Evolutionary conservation across 2,113 vertebrate genomes (phyloP), one percentile per base, ranked within the genome.

Genomic region (Ptyas mucosa): DNA sequence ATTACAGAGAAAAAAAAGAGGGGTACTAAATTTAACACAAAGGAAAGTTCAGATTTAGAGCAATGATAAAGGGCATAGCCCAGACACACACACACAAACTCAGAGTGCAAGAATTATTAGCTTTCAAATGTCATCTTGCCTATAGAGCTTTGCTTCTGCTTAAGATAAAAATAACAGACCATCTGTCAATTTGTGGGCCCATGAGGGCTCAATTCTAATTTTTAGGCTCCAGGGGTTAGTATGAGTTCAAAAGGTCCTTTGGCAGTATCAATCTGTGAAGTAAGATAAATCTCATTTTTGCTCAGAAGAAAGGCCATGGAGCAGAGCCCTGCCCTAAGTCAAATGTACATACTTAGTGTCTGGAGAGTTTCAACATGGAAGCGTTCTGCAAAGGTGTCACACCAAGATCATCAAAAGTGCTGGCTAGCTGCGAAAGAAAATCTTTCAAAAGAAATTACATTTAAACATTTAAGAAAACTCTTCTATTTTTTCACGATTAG

Each of bases 131-230:
- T 95, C 94, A 91, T 95, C 96, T 94, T 95, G 95, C 97, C 95
- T 95, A 8, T 0, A 12, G 93, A 95, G 64, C 92, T 96, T 85
- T 6, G 0, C 1, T 64, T 95, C 95, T 0, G 1, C 95, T 95
- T 92, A 92, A 95, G 95, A 95, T 94, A 94, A 96, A 92, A 97
- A 95, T 26, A 95, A 93, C 96, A 96, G 95, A 91, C 91, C 95
- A 93, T 95, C 95, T 94, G 91, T 85, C 88, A 95, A 91, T 94
- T 91, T 92, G 89, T 93, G 90, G 93, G 91, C 53, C 93, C 89
- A 94, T 94, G 89, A 93, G 94, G 94, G 87, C 88, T 94, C 87
- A 92, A 92, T 93, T 85, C 92, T 96, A 95, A 94, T 96, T 97
- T 89, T 95, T 96, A 93, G 90, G 95, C 95, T 94, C 81, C 88